Evolutionary conservation across 2,888 invertebrate genomes (phyloP), one percentile per base, ranked within the genome.

Genomic region (Cerastis leucographa): DNA sequence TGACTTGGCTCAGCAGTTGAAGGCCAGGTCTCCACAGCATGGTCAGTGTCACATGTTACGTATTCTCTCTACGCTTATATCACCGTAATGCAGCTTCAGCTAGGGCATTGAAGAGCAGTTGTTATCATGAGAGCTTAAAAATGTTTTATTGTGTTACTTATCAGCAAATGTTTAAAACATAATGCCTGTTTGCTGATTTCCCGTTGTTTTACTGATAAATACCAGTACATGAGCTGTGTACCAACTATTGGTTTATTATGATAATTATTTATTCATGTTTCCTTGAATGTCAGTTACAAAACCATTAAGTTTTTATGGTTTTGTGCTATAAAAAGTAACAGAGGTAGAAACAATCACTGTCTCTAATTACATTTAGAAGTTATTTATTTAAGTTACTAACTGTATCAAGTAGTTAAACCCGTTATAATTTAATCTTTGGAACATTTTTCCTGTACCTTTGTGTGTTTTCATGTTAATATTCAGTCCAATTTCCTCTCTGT

Each of bases 1-100:
- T 86, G 99, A 99, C 91, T 96, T 99, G 89, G 98, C 99, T 22
- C 98, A 98, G 90, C 98, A 98, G 91, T 96, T 99, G 77, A 98
- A 98, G 96, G 97, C 97, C 88, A 97, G 98, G 90, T 98, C 98
- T 69, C 97, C 98, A 40, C 98, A 98, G 91, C 98, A 97, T 94
- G 98, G 98, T 98, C 95, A 92, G 93, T 92, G 71, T 68, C 71
- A 72, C 78, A 64, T 67, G 68, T 67, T 76, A 72, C 73, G 64
- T 68, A 54, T 66, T 75, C 12, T 40, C 29, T 72, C 29, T 74
- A 64, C 25, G 42, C 71, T 65, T 44, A 44, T 59, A 64, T 64
- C 61, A 56, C 49, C 49, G 17, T 22, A 40, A 62, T 29, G 12
- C 51, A 3, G 14, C n/a, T 25, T 67, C n/a, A 71, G 61, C 49